Evolutionary conservation across 1,140 invertebrate species (phyloP).

Genomic region (Leptopilina clavipes): DNA sequence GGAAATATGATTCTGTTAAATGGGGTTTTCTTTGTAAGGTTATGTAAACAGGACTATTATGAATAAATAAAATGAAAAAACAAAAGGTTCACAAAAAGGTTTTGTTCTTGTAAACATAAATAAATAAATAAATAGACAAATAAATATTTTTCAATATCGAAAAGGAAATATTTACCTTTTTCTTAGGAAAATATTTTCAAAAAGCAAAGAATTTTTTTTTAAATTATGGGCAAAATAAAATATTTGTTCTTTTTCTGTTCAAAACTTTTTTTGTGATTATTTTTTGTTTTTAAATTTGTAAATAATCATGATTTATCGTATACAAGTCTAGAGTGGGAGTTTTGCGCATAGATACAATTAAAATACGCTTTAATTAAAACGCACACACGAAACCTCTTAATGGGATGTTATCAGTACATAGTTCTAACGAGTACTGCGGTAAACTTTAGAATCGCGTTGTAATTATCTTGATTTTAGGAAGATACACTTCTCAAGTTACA

Average conservation of each 20-base stretch:
- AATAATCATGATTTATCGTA: not conserved
- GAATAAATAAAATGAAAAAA: no score
- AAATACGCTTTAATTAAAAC: conserved; percentile 17
- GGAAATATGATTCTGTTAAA: not conserved
- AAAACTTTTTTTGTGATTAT: no score
- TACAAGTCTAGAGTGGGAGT: not conserved
- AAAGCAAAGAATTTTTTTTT: no score
- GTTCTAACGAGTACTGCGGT: conserved; percentile 22
- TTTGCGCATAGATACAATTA: conserved; percentile 11
- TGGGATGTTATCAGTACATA: conserved; percentile 25
- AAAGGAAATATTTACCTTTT: no score
- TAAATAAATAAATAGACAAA: no score
- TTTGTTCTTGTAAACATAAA: no score
- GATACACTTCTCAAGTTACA: conserved; percentile 12
- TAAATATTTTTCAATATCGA: no score
- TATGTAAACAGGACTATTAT: no score
- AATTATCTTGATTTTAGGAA: conserved; percentile 25
- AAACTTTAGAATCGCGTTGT: conserved; percentile 23
- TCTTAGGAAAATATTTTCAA: no score
- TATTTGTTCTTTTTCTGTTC: no score
- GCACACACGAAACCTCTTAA: conserved; percentile 16
- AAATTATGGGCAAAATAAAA: no score
- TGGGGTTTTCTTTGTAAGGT: not conserved
- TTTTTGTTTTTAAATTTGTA: not conserved
- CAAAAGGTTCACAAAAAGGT: no score